A percentile compares a stretch with the other conserved stretches of the same genome.
These are phyloP conservation scores for Acanthopleura granulata DNA, from an alignment of 2,888 invertebrate species.

Conservation along the genomic window DNA sequence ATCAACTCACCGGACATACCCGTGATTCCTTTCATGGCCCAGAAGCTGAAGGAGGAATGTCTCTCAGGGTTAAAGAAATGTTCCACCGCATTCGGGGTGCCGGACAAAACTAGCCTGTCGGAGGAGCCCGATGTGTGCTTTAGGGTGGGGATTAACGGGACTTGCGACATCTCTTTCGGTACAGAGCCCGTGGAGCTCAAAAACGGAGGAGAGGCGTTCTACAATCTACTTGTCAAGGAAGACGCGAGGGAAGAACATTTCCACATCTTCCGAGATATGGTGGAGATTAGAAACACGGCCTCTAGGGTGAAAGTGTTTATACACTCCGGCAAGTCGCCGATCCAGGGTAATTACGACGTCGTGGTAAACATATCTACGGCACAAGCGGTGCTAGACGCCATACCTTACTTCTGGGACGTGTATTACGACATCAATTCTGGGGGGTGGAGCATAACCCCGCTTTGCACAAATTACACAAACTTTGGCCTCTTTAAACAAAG, in stretches of 20 bases:
- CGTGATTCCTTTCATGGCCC: background rate
- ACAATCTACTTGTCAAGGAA: background rate
- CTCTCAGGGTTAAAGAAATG: background rate
- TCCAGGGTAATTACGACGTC: background rate
- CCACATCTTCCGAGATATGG: background rate
- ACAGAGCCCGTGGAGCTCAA: background rate
- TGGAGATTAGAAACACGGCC: background rate
- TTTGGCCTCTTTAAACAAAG: background rate
- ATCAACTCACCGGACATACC: background rate
- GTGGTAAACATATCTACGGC: background rate
- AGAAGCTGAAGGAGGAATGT: background rate
- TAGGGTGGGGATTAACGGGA: background rate
- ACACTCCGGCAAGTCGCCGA: background rate
- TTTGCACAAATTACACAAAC: background rate
- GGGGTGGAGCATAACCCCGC: background rate
- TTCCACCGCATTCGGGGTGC: background rate
- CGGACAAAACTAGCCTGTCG: background rate
- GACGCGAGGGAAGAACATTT: background rate
- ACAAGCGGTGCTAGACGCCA: background rate
- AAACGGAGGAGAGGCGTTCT: background rate
- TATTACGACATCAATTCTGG: background rate
- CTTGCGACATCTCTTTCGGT: background rate
- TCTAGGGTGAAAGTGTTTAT: background rate
- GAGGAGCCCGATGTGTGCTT: background rate
- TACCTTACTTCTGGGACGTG: background rate